Percentiles rank a stretch among this genome's conserved stretches.
These are phyloP conservation scores for Aphidoletes aphidimyza DNA, from an alignment of 2,888 invertebrate species.

Conservation along the genomic window DNA sequence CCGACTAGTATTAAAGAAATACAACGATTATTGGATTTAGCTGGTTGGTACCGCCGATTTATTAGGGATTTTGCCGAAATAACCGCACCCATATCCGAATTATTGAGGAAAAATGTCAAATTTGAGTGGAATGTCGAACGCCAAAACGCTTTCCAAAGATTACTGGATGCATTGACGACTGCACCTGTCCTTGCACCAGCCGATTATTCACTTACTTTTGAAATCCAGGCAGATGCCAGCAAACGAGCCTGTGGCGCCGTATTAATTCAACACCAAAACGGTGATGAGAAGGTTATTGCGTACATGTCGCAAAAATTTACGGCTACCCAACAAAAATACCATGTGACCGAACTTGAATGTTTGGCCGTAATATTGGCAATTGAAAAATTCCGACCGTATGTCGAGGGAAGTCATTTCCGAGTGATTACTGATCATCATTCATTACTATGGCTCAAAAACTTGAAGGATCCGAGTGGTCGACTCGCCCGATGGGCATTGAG, in stretches of 20 bases:
- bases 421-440: conserved; percentile 55
- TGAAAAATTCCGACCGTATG: conserved; percentile 56
- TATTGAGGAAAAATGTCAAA: conserved; percentile 57
- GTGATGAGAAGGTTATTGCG: too few relatives aligned
- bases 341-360: conserved; percentile 56
- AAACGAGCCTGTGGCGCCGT: background rate
- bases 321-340: conserved; percentile 54
- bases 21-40: too few relatives aligned
- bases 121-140: conserved; percentile 57
- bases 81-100: conserved; percentile 56
- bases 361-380: conserved; percentile 56
- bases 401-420: conserved; percentile 54
- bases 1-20: conserved; percentile 56
- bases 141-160: background rate
- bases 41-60: too few relatives aligned
- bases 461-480: conserved; percentile 58
- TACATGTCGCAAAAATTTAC: too few relatives aligned
- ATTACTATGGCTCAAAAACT: conserved; percentile 54
- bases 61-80: too few relatives aligned
- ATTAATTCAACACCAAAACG: conserved; percentile 31
- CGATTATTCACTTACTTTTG: background rate
- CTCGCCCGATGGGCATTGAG: conserved; percentile 59
- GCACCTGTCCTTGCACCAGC: background rate
- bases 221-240: background rate
- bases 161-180: background rate